phyloP scores from a whole-genome alignment of 2,888 invertebrate species.

The Yponomeuta evonymella region DNA sequence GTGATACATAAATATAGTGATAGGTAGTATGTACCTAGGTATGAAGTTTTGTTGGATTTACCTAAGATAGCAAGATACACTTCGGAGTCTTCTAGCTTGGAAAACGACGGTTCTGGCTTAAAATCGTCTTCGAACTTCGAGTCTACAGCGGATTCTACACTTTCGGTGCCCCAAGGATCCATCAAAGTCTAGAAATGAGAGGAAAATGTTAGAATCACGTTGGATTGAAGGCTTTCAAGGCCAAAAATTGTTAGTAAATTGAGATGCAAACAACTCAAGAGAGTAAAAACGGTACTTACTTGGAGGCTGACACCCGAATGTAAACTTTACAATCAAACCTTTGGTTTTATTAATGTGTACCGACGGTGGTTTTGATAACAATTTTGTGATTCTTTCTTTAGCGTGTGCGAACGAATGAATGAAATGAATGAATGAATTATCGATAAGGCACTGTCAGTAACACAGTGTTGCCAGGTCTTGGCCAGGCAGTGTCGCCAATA shows the following conservation, averaged over 20 bases:
- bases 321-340: not conserved
- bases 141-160: slow-evolving; percentile 37
- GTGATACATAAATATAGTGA: not conserved
- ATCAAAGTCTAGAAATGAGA: slow-evolving; percentile 43
- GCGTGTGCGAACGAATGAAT: too few relatives aligned
- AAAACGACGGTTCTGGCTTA: slow-evolving; percentile 45
- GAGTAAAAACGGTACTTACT: slow-evolving; percentile 17
- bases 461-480: too few relatives aligned
- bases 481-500: too few relatives aligned
- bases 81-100: slow-evolving; percentile 77
- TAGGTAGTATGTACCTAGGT: not conserved
- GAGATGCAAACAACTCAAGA: not conserved
- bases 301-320: slow-evolving; percentile 29
- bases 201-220: not conserved
- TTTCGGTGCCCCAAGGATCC: slow-evolving; percentile 70
- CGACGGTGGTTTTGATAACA: not conserved
- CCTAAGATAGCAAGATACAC: slow-evolving; percentile 82
- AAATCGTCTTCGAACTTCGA: slow-evolving; percentile 78
- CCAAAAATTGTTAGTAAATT: not conserved
- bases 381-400: not conserved
- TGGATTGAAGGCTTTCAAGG: not conserved
- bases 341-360: slow-evolving; percentile 2
- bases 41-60: slow-evolving; percentile 38
- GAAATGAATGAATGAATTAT: too few relatives aligned
- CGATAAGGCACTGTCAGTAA: too few relatives aligned